phyloP scores from a whole-genome alignment of 2,113 vertebrate genomes.

The Pseudonaja textilis region DNA sequence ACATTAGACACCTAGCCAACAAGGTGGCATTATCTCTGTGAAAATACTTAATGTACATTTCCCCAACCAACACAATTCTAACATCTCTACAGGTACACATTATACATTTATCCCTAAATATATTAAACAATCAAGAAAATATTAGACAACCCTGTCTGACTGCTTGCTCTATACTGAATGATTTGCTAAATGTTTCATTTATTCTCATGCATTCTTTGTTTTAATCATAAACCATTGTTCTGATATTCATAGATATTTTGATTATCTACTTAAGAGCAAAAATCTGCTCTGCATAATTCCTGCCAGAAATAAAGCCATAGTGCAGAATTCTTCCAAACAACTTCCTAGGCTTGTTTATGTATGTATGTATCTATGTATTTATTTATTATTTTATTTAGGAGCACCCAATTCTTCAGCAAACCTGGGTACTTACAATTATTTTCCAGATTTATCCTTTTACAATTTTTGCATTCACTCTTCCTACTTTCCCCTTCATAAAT shows the following conservation, averaged over 20 bases:
- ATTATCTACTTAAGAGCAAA: not conserved
- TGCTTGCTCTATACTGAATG: not conserved
- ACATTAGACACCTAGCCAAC: not conserved
- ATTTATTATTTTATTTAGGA: not conserved
- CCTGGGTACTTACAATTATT: not conserved
- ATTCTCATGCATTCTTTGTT: not conserved
- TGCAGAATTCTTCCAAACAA: not conserved
- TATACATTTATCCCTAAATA: not conserved
- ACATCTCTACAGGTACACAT: not conserved
- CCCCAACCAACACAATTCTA: not conserved
- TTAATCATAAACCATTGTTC: not conserved
- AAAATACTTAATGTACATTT: not conserved
- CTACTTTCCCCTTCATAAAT: not conserved
- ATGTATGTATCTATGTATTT: not conserved
- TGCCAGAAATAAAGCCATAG: not conserved
- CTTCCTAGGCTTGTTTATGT: not conserved
- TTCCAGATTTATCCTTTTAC: not conserved
- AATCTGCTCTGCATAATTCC: not conserved
- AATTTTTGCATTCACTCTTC: not conserved
- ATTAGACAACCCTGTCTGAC: not conserved
- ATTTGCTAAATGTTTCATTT: not conserved
- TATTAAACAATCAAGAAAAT: not conserved
- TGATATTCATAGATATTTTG: not conserved
- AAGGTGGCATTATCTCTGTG: not conserved
- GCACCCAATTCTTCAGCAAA: not conserved